A percentile compares a stretch with the other conserved stretches of the same genome.
Evolutionary conservation across 2,113 vertebrate species (phyloP).

Genomic region (Coracopsis vasa): DNA sequence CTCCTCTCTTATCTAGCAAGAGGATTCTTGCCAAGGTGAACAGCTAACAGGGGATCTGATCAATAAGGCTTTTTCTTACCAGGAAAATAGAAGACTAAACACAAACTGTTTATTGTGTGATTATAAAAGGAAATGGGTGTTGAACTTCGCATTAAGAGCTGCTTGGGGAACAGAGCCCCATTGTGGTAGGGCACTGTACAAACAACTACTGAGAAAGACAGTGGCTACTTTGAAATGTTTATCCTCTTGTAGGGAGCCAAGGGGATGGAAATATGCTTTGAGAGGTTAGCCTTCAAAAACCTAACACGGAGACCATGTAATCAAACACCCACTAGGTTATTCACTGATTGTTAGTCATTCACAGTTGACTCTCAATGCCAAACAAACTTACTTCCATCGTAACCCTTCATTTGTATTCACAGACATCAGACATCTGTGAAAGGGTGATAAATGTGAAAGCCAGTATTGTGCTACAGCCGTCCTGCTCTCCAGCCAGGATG

Average conservation of each 20-base stretch:
- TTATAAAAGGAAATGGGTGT: background rate
- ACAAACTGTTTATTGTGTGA: background rate
- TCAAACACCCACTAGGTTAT: slow-evolving; percentile 19
- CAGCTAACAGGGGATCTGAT: background rate
- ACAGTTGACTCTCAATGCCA: background rate
- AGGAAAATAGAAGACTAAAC: background rate
- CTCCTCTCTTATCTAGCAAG: background rate
- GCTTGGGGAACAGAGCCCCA: background rate
- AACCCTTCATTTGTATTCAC: background rate
- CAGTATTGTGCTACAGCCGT: rapidly evolving
- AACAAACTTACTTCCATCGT: background rate
- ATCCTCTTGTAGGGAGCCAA: background rate
- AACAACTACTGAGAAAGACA: background rate
- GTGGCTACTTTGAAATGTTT: background rate
- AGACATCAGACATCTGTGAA: background rate
- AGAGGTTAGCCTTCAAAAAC: background rate
- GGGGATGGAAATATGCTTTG: background rate
- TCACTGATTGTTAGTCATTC: background rate
- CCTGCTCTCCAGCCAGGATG: background rate
- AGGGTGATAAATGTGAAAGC: background rate
- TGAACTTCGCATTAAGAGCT: background rate
- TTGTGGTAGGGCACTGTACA: background rate
- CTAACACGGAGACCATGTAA: background rate
- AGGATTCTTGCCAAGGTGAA: background rate
- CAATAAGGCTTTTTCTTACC: background rate